Conservation (phyloP, 2,888 invertebrate species). For the Papilio elwesi region DNA sequence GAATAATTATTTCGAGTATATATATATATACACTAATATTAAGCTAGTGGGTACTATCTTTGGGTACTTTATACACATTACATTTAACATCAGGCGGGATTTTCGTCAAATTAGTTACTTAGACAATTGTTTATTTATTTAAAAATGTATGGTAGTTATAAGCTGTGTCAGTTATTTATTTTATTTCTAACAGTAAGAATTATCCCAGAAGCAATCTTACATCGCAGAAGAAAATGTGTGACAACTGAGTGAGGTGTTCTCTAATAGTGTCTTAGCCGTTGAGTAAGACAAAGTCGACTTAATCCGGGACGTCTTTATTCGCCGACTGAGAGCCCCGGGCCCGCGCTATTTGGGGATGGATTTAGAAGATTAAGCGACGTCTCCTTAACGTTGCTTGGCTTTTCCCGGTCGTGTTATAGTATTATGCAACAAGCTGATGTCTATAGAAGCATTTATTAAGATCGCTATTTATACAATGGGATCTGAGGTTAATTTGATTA, state of each 20-base stretch:
- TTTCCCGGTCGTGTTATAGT: constrained; percentile 40
- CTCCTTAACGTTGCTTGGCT: constrained; percentile 56
- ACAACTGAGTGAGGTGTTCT: constrained; percentile 56
- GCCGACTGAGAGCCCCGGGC: constrained; percentile 55
- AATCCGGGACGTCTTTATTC: constrained; percentile 64
- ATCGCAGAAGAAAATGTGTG: constrained; percentile 29
- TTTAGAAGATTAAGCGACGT: constrained; percentile 63
- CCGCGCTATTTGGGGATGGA: constrained; percentile 64
- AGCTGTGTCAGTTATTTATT: too few relatives aligned
- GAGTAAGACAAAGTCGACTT: constrained; percentile 70
- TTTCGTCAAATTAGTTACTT: too few relatives aligned
- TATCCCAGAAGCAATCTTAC: constrained; percentile 47
- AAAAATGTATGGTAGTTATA: too few relatives aligned
- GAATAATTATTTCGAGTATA: too few relatives aligned
- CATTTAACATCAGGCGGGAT: too few relatives aligned
- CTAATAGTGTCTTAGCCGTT: constrained; percentile 57
- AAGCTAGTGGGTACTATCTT: too few relatives aligned
- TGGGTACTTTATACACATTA: too few relatives aligned
- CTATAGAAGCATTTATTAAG: constrained; percentile 22
- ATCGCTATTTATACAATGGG: constrained; percentile 24
- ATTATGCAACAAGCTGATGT: constrained; percentile 32
- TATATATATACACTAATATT: neutral
- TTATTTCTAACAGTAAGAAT: constrained; percentile 39
- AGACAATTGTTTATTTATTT: too few relatives aligned
- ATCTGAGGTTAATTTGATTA: neutral